These are phyloP conservation scores for Eclectus roratus DNA, from an alignment of 2,113 vertebrate species.

Conservation along the genomic window DNA sequence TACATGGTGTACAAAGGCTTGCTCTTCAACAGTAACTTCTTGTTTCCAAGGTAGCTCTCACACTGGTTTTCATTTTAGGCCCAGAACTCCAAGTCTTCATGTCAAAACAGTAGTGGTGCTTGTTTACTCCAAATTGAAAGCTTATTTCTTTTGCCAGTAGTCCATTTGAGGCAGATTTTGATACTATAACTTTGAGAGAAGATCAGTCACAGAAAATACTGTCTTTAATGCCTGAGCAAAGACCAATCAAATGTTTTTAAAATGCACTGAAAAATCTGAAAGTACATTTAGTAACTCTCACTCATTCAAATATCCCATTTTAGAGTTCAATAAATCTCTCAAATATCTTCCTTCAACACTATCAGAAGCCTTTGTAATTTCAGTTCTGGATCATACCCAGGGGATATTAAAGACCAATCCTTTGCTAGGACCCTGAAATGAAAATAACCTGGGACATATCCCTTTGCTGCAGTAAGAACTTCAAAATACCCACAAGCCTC, in stretches of 20 bases:
- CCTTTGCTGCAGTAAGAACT: not conserved
- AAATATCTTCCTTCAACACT: not conserved
- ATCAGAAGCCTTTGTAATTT: not conserved
- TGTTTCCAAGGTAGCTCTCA: not conserved
- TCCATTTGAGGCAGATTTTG: not conserved
- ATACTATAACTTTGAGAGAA: not conserved
- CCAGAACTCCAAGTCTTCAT: not conserved
- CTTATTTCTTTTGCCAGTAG: not conserved
- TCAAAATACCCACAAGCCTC: not conserved
- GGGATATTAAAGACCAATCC: not conserved
- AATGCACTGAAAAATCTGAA: not conserved
- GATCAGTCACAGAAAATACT: not conserved
- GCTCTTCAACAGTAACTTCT: not conserved
- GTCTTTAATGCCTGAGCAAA: not conserved
- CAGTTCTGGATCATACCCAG: not conserved
- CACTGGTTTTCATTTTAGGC: not conserved
- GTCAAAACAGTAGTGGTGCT: not conserved
- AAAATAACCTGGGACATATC: not conserved
- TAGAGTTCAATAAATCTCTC: not conserved
- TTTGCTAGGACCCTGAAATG: not conserved
- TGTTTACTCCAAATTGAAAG: not conserved
- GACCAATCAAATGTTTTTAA: not conserved
- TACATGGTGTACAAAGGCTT: not conserved
- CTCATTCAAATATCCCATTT: not conserved
- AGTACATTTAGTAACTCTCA: not conserved